Evolutionary conservation across 2,113 vertebrate species (phyloP), one percentile per base, ranked within the genome.

Genomic region (Oenanthe oenanthe): DNA sequence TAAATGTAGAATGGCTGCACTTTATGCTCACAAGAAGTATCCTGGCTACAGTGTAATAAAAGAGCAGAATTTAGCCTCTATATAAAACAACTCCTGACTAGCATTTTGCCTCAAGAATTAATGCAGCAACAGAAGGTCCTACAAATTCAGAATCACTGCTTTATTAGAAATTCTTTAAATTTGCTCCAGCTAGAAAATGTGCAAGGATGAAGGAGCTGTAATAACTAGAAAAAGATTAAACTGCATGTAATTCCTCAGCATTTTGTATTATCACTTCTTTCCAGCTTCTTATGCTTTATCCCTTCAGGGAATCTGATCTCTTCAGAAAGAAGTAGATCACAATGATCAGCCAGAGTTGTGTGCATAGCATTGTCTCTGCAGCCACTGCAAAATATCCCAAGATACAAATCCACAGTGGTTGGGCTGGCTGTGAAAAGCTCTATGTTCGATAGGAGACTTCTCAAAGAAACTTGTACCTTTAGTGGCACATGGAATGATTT

Each of bases 311-410:
- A 88, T 66, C 51, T 20, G 29, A 45, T 83, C 36, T 85, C 51
- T 93, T 90, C 67, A 82, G 82, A 94, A 79, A 92, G 68, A 63
- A 92, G 63, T 28, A 34, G 77, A 90, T 83, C n/a, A 67, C 78
- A 83, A 22, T 29, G 61, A 92, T 94, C 56, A 82, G 71, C 26
- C 63, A 63, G 89, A 92, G 50, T 47, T 77, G 51, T n/a, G 67
- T 70, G 71, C 60, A 31, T 5, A 48, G 45, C 51, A 48, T 94
- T 83, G 70, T 74, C 65, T 76, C 63, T 80, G 68, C 60, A 88
- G 63, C 67, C 31, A 2, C 88, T n/a, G 60, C 26, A 76, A 85
- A 85, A 77, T 26, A n/a, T 40, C 75, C 60, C 7, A 14, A 79
- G 74, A 74, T 21, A n/a, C 18, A 36, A 83, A 68, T 62, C 38